Conservation (phyloP, 2,797 vertebrate species). For the Cossypha heuglini region DNA sequence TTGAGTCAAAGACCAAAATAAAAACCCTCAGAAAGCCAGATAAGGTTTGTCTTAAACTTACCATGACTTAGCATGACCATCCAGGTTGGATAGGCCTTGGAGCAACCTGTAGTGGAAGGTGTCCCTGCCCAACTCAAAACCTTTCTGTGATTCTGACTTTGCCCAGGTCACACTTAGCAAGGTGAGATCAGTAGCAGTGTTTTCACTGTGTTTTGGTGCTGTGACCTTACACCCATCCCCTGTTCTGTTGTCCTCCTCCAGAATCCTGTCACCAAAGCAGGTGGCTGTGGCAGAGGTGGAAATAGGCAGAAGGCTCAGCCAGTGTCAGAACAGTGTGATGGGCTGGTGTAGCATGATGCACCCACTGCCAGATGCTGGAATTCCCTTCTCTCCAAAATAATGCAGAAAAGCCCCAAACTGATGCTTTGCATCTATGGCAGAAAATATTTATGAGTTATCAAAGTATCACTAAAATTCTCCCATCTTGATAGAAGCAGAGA, state of each 20-base stretch:
- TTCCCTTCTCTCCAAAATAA: not conserved
- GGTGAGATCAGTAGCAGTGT: not conserved
- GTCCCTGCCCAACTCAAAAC: not conserved
- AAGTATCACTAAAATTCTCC: not conserved
- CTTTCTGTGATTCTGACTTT: not conserved
- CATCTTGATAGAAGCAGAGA: not conserved
- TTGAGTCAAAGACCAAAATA: not conserved
- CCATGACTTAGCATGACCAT: not conserved
- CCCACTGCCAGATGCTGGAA: not conserved
- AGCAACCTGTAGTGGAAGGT: not conserved
- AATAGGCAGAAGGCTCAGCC: not conserved
- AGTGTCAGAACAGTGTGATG: rapidly evolving
- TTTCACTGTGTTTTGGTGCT: not conserved
- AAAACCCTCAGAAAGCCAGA: not conserved
- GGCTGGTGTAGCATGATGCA: rapidly evolving
- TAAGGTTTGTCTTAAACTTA: not conserved
- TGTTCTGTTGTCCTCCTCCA: not conserved
- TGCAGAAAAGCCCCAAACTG: not conserved
- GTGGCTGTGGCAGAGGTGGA: not conserved
- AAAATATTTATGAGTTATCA: not conserved
- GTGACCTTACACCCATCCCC: not conserved
- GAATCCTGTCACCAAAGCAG: not conserved
- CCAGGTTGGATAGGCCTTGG: not conserved
- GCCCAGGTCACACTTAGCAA: not conserved
- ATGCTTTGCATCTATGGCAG: not conserved